Evolutionary conservation across 2,888 invertebrate species (phyloP), one percentile per base, ranked within the genome.

Genomic region (Temnothorax unifasciatus): DNA sequence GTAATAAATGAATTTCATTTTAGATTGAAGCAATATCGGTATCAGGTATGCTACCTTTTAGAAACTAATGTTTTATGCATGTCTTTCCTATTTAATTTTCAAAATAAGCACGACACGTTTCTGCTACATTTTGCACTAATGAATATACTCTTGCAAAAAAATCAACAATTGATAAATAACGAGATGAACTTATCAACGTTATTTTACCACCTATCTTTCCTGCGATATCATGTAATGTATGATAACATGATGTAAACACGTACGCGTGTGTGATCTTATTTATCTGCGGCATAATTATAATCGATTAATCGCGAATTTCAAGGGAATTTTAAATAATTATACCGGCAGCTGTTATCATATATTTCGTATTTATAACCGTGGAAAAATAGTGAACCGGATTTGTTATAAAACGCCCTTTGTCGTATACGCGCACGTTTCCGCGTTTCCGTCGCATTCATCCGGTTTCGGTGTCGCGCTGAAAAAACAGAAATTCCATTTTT

Each of bases 361-460:
- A 73, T 73, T 61, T 81, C 38, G 59, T 61, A 25, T 81, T 59
- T 71, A 79, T 73, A 81, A 61, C 59, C 44, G 59, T 47, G 47
- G 34, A 81, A 81, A 73, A 81, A 81, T 47, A 81, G 34, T 25
- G 47, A 13, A 38, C 21, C 73, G 59, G 59, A 73, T 73, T 79
- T 73, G 47, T 81, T 50, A 47, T 73, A 50, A 81, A 81, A 81
- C 25, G 79, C 1, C 47, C 73, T 73, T 81, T 81, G 47, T 81
- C 59, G 8, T 13, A 8, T 18, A 59, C 44, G 79, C 47, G 25
- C 47, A 25, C 38, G 3, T 59, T 81, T 81, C 73, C 73, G 47
- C 38, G 3, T 59, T 81, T 81, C 73, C 73, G 47, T 47, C 11
- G 73, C 47, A 18, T 73, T 79, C 13, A 73, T 66, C 38, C 47